Conservation (phyloP, 2,113 vertebrate species). For the Ptychochromis oligacanthus region DNA sequence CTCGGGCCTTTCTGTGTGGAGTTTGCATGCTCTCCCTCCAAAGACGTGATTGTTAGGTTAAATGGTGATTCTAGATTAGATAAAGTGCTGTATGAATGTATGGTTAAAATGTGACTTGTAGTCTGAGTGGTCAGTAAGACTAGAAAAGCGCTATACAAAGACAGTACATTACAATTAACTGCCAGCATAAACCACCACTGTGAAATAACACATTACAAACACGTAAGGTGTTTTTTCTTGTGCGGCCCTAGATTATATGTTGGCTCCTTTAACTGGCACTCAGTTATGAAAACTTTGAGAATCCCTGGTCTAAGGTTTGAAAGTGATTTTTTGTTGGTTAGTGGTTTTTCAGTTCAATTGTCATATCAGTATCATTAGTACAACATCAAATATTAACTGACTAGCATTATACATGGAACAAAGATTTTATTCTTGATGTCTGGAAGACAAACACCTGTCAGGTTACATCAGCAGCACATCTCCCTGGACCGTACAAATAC, state of each 20-base stretch:
- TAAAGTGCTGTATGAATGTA: neutral
- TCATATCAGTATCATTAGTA: neutral
- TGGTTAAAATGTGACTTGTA: neutral
- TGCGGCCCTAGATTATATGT: neutral
- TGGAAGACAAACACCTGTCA: conserved; percentile 25
- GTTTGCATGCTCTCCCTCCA: neutral
- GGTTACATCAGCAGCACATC: neutral
- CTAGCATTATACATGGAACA: neutral
- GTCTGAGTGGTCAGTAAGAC: neutral
- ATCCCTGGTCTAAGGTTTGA: neutral
- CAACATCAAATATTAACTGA: neutral
- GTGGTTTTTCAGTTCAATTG: neutral
- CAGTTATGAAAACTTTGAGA: neutral
- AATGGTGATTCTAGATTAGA: neutral
- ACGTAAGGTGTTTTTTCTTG: neutral
- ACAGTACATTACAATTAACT: neutral
- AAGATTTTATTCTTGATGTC: neutral
- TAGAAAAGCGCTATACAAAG: neutral
- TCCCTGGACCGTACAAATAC: conserved; percentile 13
- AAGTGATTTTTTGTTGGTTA: neutral
- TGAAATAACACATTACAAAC: neutral
- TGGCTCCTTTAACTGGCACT: neutral
- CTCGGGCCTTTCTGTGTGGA: neutral
- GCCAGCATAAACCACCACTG: neutral
- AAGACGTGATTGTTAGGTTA: neutral